Conservation (phyloP, 2,113 vertebrate genomes). For the Ictalurus punctatus region DNA sequence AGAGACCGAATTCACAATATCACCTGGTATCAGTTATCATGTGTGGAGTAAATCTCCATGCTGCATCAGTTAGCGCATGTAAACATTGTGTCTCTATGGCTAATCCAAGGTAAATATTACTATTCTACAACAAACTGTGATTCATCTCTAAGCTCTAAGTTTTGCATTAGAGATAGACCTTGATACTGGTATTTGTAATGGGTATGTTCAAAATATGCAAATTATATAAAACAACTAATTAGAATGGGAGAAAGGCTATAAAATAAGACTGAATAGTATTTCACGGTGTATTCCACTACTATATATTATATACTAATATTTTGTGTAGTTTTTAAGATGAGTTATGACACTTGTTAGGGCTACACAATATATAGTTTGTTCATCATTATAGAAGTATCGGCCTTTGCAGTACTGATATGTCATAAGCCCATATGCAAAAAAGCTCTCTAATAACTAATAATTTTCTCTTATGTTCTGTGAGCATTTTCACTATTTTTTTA, state of each 20-base stretch:
- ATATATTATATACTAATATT: too few species aligned
- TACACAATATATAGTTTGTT: neutral
- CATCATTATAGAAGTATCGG: neutral
- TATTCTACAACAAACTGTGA: neutral
- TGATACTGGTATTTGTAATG: neutral
- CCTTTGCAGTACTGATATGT: too few species aligned
- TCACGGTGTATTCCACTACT: neutral
- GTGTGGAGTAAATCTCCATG: conserved; percentile 5
- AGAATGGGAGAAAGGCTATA: neutral
- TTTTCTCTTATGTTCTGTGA: neutral
- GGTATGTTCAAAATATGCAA: neutral
- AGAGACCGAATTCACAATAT: conserved; percentile 28
- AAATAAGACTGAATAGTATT: neutral
- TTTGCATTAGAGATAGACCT: neutral
- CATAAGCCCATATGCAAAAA: too few species aligned
- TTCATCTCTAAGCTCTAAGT: neutral
- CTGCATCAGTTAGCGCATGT: neutral
- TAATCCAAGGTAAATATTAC: neutral
- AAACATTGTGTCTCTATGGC: neutral
- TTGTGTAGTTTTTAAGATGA: neutral
- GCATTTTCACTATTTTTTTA: neutral
- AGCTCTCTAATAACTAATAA: too few species aligned
- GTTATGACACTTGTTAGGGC: neutral
- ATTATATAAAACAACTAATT: neutral
- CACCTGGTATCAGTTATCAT: conserved; percentile 11